Base-by-base conservation (phyloP, 2,797 vertebrate genomes). In the Discoglossus pictus region DNA sequence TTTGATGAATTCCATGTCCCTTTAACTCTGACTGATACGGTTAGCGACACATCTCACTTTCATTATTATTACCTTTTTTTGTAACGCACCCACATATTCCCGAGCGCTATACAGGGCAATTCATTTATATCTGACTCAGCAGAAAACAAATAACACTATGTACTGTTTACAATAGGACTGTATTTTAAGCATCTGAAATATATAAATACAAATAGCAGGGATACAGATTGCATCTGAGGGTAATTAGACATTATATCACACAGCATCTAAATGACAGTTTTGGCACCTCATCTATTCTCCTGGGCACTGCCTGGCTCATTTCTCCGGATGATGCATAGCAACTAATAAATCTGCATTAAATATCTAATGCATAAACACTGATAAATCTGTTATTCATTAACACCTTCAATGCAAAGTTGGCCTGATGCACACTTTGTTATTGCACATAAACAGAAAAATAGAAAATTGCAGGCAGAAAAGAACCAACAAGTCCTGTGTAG, bases 181-280 rank as follows among this genome's bases (percentile, higher is more conserved):
- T 54, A 42, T 17, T 17, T 10, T 18, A 54, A 23, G 58, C 21
- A 61, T 18, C 15, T 40, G 31, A 3, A 53, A 55, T 48, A 23
- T 48, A 52, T 47, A 39, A 55, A 69, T 61, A 55, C 50, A 53
- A 62, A 61, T 61, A 69, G 47, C 31, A 61, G 35, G 58, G 13
- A 47, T 23, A 27, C 1, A 54, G 40, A 40, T 62, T 62, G 51
- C 27, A 38, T 54, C 39, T 38, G 21, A 69, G 42, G 21, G 21
- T 25, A 55, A 62, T 55, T 62, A 69, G 59, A 69, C 67, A 48
- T 69, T n/a, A 61, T 40, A 69, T 69, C 50, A 54, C 47, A 47
- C 17, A 47, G 31, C 42, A 27, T 55, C 42, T 52, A 36, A 53
- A 61, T 67, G 58, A 61, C 48, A 69, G 40, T 39, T 48, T 31